Base-by-base conservation (phyloP, 1,140 invertebrate species). In the Schlechtendalia chinensis region DNA sequence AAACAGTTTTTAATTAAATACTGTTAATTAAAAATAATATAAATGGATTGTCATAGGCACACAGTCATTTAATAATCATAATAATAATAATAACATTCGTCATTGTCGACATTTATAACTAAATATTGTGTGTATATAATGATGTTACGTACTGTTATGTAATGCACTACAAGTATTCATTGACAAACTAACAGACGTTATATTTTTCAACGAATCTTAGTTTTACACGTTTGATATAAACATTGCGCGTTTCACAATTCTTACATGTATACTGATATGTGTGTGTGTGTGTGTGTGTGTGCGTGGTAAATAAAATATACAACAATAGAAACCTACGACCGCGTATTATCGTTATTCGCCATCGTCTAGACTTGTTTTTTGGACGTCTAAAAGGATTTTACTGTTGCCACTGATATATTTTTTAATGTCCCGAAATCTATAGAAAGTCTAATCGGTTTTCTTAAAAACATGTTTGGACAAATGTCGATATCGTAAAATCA, bases 351-450 rank as follows among this genome's bases (percentile, higher is more conserved):
- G 27, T 27, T 19, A 72, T 53, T 53, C 22, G 22, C 47, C 69
- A 72, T 72, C 69, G 69, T 72, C 69, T 72, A 72, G 69, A 72
- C 69, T 53, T 3, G 22, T 50, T 1, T 53, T 16, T 47, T 47
- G 32, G 24, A 17, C n/a, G 14, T 53, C 45, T 53, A 39, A 65
- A 65, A 39, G 69, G 69, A 72, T 50, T 72, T 50, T 71, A 16
- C 22, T 22, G 65, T 45, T 19, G 8, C 39, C 29, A 69, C 19
- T 24, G 27, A 27, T 39, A 22, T 16, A 61, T n/a, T 39, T 11
- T 12, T 39, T 45, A 65, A 65, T 39, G 39, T 17, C 10, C 10
- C 29, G 1, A 32, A 65, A 65, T 12, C 27, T 65, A 65, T 29
- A 29, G 27, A n/a, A 65, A 8, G 0, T 11, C 2, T 22, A 65